Percentiles rank a stretch among this genome's conserved stretches.
Conservation (phyloP, 2,113 vertebrate genomes). For the Dromaius novaehollandiae region DNA sequence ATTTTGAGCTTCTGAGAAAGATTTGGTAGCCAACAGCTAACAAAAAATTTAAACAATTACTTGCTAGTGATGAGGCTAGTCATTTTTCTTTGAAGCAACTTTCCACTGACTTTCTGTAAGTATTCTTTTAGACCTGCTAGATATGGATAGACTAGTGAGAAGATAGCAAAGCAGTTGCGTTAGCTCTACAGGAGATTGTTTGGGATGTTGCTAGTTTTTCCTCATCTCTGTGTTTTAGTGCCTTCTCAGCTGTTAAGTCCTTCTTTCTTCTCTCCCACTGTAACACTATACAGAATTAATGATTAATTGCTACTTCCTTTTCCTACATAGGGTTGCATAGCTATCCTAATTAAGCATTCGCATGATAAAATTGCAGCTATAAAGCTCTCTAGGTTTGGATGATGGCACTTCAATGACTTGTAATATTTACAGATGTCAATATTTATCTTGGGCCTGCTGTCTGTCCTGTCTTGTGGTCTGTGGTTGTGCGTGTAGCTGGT, state of each 20-base stretch:
- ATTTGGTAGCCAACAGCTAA: neutral
- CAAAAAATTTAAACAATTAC: neutral
- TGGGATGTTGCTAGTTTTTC: neutral
- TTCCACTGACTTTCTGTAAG: neutral
- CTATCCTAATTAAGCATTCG: neutral
- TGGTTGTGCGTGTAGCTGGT: neutral
- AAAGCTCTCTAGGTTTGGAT: conserved; percentile 28
- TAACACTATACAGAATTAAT: neutral
- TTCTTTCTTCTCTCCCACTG: neutral
- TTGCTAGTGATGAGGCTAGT: neutral
- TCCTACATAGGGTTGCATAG: neutral
- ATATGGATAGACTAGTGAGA: neutral
- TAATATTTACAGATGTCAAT: conserved; percentile 16
- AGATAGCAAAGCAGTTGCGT: neutral
- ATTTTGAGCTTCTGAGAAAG: neutral
- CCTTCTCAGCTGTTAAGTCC: neutral
- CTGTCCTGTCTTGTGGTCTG: neutral
- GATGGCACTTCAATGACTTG: conserved; percentile 45
- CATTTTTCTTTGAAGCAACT: neutral
- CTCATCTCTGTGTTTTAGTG: neutral
- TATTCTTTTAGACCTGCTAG: neutral
- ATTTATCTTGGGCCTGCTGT: neutral
- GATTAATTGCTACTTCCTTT: neutral
- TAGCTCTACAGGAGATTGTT: neutral
- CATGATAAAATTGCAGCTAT: neutral